Evolutionary conservation across 2,113 vertebrate genomes (phyloP), one percentile per base, ranked within the genome.

Genomic region (Cryptotis parvus): DNA sequence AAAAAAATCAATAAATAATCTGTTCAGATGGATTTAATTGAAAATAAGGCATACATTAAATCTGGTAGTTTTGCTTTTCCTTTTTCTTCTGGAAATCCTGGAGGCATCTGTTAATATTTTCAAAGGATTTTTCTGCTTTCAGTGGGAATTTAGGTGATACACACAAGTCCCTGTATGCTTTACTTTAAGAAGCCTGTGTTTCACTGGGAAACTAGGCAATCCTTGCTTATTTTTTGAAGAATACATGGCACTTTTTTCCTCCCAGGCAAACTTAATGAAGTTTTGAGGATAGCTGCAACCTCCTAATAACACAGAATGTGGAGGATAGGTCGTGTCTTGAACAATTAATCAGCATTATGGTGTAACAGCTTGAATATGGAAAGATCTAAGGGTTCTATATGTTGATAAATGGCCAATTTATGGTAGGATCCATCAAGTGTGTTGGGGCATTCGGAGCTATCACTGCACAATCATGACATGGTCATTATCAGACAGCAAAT

Each of bases 371-470:
- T 31, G 8, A 95, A 94, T 73, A 83, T 70, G 87, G 22, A 66
- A 55, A 84, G n/a, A 91, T 92, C 96, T 73, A 89, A 96, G 89
- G 14, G 3, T 58, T 90, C 77, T 89, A 63, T 0, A 2, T 55
- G 45, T 6, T 80, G 80, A 94, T 93, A 87, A 95, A 89, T 65
- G 65, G 12, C 41, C 31, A 93, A 27, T 94, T 95, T 80, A n/a
- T 96, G 83, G 80, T 95, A 90, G 94, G 89, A 49, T 20, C 39
- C 84, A 92, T 85, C 55, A 83, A 94, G 37, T 35, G 93, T 93
- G 55, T 86, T 95, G 86, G 70, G 81, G 92, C 95, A 63, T 96
- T 96, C 68, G 92, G 76, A 92, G 78, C 92, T 91, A 90, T 95
- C 96, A 91, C 94, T 20, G 74, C 43, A 85, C 79, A 94, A 84